Conservation (phyloP, 1,140 invertebrate genomes). For the Aphis gossypii region DNA sequence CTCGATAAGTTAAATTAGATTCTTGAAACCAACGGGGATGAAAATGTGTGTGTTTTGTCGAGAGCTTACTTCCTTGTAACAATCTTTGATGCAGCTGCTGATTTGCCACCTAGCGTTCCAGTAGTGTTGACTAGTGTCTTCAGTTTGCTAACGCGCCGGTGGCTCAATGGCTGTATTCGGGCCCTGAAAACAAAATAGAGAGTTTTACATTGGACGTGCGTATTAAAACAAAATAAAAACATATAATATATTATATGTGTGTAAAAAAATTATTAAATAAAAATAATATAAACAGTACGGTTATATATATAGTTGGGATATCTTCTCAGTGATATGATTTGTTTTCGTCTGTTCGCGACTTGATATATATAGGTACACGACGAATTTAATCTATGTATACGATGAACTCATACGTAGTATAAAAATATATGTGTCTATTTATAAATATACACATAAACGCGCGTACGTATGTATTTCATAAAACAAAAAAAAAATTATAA, state of each 20-base stretch:
- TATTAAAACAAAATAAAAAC: background rate
- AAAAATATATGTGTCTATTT: background rate
- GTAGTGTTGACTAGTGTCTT: slow-evolving; percentile 25
- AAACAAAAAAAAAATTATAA: background rate
- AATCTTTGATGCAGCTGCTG: slow-evolving; percentile 33
- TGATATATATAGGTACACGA: background rate
- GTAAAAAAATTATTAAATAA: background rate
- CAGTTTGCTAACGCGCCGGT: background rate
- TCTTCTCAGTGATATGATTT: background rate
- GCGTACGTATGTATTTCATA: background rate
- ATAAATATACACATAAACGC: background rate
- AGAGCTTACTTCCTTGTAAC: slow-evolving; percentile 52
- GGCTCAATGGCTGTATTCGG: background rate
- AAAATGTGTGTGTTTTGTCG: slow-evolving; percentile 11
- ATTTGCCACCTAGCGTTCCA: slow-evolving; percentile 1
- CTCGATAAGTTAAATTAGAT: slow-evolving; percentile 14
- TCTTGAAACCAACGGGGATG: slow-evolving; percentile 11
- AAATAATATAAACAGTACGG: background rate
- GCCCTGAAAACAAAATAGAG: background rate
- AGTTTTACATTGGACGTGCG: background rate
- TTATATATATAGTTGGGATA: background rate
- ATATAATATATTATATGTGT: background rate
- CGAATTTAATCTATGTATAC: background rate
- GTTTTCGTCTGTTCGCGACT: background rate
- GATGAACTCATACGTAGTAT: slow-evolving; percentile 7